Base-by-base conservation (phyloP, 2,888 invertebrate genomes). In the Polyommatus icarus region DNA sequence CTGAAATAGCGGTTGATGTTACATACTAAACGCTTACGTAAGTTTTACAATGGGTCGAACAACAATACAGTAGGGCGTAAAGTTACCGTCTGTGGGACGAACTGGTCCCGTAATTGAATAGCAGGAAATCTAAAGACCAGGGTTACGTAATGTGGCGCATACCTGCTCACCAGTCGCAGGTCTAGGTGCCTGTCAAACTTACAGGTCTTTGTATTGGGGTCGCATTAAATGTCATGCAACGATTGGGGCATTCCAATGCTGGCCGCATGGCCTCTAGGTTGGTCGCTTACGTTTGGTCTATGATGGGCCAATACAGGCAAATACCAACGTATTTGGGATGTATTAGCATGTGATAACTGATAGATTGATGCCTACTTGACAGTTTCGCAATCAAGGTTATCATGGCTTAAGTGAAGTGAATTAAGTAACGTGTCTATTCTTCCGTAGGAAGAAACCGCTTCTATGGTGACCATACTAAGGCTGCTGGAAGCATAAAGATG, bases 61-160 rank as follows among this genome's bases (percentile, higher is more conserved):
- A 78, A 80, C 80, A 81, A 79, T 80, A 75, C 24, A 76, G 77
- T 76, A 78, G 78, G 80, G 79, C 77, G 77, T 80, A 77, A 79
- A 78, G 76, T 73, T 50, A 76, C 78, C 54, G 71, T 75, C 76
- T 76, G 79, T 78, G 71, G 77, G 77, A 77, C 77, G 77, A 77
- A 77, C 71, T 57, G 32, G 77, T 76, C 76, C 29, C 46, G 50
- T 76, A n/a, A 61, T 76, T 71, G 77, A 77, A 77, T 77, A 77
- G 71, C 71, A 76, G 78, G 73, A 78, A 78, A 78, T 75, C 29
- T 75, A 40, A 72, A 72, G 72, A 72, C 72, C 72, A 40, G n/a
- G 36, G n/a, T 72, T n/a, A 72, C 40, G 36, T 18, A 40, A 72
- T 40, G 12, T 72, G 72, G 40, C 40, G 72, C 72, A 72, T 40